A percentile compares a stretch with the other conserved stretches of the same genome.
These are phyloP conservation scores for Trogon melanurus DNA, from an alignment of 2,113 vertebrate species.

Conservation along the genomic window DNA sequence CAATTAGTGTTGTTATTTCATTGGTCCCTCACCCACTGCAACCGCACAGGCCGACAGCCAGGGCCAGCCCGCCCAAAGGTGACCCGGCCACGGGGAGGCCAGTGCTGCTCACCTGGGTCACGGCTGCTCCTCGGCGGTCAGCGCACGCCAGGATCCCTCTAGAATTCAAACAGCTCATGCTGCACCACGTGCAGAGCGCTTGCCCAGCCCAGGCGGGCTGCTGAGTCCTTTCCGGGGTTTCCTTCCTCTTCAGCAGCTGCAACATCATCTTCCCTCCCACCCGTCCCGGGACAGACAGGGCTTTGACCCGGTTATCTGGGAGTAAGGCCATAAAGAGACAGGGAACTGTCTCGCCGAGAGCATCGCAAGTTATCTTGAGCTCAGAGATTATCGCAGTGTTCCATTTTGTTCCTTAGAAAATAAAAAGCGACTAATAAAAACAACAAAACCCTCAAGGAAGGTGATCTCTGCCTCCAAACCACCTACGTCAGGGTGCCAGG, in stretches of 20 bases:
- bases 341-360: background rate
- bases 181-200: background rate
- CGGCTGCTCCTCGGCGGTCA: background rate
- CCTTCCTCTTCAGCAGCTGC: conserved; percentile 18
- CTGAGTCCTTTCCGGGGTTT: conserved; percentile 23
- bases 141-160: background rate
- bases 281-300: background rate
- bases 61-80: accelerated
- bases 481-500: background rate
- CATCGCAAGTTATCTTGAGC: background rate
- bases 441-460: background rate
- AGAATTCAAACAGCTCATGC: background rate
- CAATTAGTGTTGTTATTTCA: accelerated
- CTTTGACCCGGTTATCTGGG: background rate
- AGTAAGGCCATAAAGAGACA: background rate
- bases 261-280: background rate
- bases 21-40: accelerated
- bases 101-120: background rate
- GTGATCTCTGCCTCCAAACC: background rate
- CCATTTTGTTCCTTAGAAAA: background rate
- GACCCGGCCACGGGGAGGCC: background rate
- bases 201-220: background rate
- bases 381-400: background rate
- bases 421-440: background rate
- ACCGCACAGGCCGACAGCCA: accelerated